Base-by-base conservation (phyloP, 2,797 vertebrate genomes). In the Characodon lateralis region DNA sequence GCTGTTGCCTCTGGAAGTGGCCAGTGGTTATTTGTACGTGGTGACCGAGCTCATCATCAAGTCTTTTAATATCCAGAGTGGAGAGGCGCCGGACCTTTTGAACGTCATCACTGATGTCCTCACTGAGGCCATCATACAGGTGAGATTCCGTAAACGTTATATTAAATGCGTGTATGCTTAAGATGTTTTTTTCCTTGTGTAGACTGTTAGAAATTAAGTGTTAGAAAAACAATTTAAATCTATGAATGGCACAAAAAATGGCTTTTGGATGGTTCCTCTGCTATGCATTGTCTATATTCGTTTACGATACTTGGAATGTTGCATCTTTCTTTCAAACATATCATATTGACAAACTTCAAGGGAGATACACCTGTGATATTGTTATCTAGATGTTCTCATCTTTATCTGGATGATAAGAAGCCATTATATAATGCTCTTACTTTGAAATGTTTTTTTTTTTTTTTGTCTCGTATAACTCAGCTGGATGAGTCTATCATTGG, bases 61-160 rank as follows among this genome's bases (percentile, higher is more conserved):
- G 0, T 95, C 96, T n/a, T 98, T 99, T 88, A 76, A 94, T 1
- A 96, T 99, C 80, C 61, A 97, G 89, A 96, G 92, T 1, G 98
- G 97, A 72, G 97, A 98, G 2, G 96, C 97, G 58, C 98, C 98
- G 0, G 95, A 96, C 16, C 92, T 99, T 87, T 92, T 99, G 16
- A 99, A 98, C 82, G 97, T 99, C 75, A 98, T 99, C 92, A 99
- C 98, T 2, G 97, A 99, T 50, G 90, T 96, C 7, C 93, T 99
- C 56, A 99, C 98, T 3, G 94, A 97, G 41, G 93, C 96, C 74
- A 96, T 99, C 59, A 95, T 99, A 85, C 91, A 97, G 97, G 98
- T 91, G 90, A 22, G 61, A 78, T 55, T 18, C 18, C 26, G 31
- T 63, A n/a, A 39, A 50, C 20, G n/a, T 78, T 65, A 71, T 51